Evolutionary conservation across 2,797 vertebrate species (phyloP).

Genomic region (Pangasius djambal): DNA sequence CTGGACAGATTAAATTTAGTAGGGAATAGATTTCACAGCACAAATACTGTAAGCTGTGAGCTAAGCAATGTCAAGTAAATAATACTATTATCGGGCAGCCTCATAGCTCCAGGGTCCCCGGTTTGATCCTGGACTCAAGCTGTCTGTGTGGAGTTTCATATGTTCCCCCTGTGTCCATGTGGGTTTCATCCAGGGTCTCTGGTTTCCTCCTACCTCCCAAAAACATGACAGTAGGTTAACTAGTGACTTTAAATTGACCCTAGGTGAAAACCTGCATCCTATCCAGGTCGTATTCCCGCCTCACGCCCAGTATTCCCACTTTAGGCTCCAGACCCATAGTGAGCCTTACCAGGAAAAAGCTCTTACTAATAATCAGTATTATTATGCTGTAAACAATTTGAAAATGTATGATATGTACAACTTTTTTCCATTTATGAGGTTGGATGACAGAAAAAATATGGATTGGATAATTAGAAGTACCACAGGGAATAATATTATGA

Average conservation of each 20-base stretch:
- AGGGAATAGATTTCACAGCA: constrained; percentile 16
- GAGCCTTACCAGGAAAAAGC: background rate
- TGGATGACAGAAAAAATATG: constrained; percentile 4
- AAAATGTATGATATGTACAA: background rate
- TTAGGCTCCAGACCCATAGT: background rate
- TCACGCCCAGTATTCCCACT: background rate
- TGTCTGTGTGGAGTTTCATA: background rate
- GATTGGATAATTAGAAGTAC: constrained; percentile 23
- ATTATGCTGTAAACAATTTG: background rate
- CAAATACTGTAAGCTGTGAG: constrained; percentile 26
- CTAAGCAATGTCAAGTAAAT: constrained; percentile 16
- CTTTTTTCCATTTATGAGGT: background rate
- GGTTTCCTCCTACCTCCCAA: background rate
- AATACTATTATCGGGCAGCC: background rate
- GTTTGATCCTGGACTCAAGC: background rate
- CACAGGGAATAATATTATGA: constrained; percentile 7
- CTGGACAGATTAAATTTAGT: constrained; percentile 34
- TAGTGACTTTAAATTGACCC: background rate
- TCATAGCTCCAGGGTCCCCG: background rate
- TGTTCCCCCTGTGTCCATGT: background rate
- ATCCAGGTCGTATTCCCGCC: background rate
- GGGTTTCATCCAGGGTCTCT: background rate
- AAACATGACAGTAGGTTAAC: background rate
- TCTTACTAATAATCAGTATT: constrained; percentile 1
- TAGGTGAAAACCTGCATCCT: background rate